phyloP scores from a whole-genome alignment of 2,797 vertebrate genomes.

The Danio jaintianensis region DNA sequence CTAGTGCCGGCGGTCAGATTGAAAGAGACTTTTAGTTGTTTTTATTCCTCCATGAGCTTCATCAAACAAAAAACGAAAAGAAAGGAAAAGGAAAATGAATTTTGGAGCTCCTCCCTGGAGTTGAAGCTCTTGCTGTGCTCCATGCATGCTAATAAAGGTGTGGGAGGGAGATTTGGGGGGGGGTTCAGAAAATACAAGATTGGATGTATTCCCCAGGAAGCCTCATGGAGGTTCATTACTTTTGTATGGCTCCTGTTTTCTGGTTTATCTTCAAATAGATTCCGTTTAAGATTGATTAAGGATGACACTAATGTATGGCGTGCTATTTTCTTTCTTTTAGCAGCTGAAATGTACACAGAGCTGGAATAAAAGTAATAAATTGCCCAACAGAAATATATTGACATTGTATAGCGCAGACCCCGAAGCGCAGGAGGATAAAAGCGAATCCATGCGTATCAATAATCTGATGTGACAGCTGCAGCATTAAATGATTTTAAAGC shows the following conservation, averaged over 20 bases:
- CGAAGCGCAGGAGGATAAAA: slow-evolving; percentile 35
- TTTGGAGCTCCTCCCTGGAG: slow-evolving; percentile 52
- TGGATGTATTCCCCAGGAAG: slow-evolving; percentile 64
- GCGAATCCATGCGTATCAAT: slow-evolving; percentile 30
- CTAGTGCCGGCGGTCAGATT: slow-evolving; percentile 35
- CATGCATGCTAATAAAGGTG: slow-evolving; percentile 63
- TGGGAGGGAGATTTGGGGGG: slow-evolving; percentile 50
- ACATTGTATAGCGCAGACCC: slow-evolving; percentile 23
- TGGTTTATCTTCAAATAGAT: slow-evolving; percentile 55
- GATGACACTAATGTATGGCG: slow-evolving; percentile 59
- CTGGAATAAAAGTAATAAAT: slow-evolving; percentile 52
- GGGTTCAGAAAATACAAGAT: slow-evolving; percentile 52
- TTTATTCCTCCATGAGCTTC: slow-evolving; percentile 41
- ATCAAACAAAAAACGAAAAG: slow-evolving; percentile 37
- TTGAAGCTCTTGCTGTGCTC: slow-evolving; percentile 45
- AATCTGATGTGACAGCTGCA: slow-evolving; percentile 52
- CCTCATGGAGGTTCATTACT: slow-evolving; percentile 60
- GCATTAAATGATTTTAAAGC: slow-evolving; percentile 45
- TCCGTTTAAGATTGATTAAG: slow-evolving; percentile 60
- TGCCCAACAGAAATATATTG: slow-evolving; percentile 46
- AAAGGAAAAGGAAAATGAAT: slow-evolving; percentile 39
- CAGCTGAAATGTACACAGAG: slow-evolving; percentile 51
- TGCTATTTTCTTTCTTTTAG: slow-evolving; percentile 52
- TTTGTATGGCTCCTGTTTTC: slow-evolving; percentile 56
- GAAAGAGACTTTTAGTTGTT: slow-evolving; percentile 37